Evolutionary conservation across 2,888 invertebrate species (phyloP).

Genomic region (Flexamia atlantica): DNA sequence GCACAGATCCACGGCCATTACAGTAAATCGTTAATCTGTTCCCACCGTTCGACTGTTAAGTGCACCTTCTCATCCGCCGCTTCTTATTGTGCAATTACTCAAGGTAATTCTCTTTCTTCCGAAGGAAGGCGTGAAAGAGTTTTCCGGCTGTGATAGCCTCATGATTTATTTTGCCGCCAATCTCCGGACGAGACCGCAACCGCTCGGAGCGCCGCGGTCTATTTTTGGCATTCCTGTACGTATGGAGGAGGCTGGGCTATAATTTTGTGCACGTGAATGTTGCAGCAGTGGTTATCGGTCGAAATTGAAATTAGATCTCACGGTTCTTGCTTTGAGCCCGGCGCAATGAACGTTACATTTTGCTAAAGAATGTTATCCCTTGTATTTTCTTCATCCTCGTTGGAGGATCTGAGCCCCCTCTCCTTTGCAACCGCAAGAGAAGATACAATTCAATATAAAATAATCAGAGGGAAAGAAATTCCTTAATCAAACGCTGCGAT

Average conservation of each 20-base stretch:
- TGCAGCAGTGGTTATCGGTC: conserved; percentile 33
- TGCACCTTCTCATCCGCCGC: neutral
- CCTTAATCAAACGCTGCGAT: no score
- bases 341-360: neutral
- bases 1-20: conserved; percentile 27
- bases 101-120: conserved; percentile 12
- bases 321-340: neutral
- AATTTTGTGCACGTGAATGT: conserved; percentile 20
- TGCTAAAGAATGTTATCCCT: no score
- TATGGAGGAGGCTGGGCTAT: conserved; percentile 11
- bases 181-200: conserved; percentile 29
- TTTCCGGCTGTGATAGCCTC: conserved; percentile 18
- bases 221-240: conserved; percentile 42
- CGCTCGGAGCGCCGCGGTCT: conserved; percentile 29
- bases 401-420: no score
- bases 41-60: conserved; percentile 24
- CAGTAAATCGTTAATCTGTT: conserved; percentile 4
- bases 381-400: no score
- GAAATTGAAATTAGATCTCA: conserved; percentile 36
- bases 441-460: no score
- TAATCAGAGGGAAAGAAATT: no score
- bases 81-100: conserved; percentile 33
- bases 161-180: conserved; percentile 30
- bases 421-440: no score
- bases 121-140: conserved; percentile 28